Conservation (phyloP, 2,797 vertebrate genomes). For the Pipistrellus nathusii region DNA sequence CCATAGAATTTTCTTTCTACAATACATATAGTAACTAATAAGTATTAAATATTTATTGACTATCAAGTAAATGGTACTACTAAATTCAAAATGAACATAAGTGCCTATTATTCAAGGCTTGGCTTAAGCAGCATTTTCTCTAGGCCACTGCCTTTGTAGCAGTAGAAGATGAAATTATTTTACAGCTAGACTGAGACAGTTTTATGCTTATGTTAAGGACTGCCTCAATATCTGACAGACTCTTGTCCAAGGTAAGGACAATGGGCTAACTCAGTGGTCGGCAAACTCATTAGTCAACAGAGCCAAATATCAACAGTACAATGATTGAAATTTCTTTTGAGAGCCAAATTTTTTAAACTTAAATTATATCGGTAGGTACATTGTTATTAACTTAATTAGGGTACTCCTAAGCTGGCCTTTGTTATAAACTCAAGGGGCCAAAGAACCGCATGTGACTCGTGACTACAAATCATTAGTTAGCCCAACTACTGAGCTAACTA, state of each 20-base stretch:
- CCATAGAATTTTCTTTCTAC: constrained; percentile 33
- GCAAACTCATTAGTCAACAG: too few species aligned
- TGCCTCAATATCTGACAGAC: constrained; percentile 12
- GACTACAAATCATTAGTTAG: too few species aligned
- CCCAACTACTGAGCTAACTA: not conserved
- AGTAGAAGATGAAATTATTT: constrained; percentile 17
- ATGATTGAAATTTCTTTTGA: too few species aligned
- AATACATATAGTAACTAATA: constrained; percentile 11
- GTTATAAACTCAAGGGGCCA: too few species aligned
- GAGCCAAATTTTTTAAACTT: too few species aligned
- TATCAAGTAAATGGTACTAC: constrained; percentile 44
- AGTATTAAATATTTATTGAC: constrained; percentile 57
- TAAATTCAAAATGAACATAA: constrained; percentile 29
- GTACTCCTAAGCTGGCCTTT: too few species aligned
- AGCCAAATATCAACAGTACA: too few species aligned
- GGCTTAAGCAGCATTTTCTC: not conserved
- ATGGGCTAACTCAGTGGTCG: not conserved
- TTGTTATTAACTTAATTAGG: too few species aligned
- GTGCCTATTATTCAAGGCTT: constrained; percentile 32
- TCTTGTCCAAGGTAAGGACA: constrained; percentile 1
- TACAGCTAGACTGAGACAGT: not conserved
- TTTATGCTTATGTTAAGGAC: not conserved
- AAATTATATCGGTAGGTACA: too few species aligned
- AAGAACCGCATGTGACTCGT: too few species aligned
- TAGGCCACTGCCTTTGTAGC: constrained; percentile 1